These are phyloP conservation scores for Lepus europaeus DNA, from an alignment of 2,113 vertebrate species.

Conservation along the genomic window DNA sequence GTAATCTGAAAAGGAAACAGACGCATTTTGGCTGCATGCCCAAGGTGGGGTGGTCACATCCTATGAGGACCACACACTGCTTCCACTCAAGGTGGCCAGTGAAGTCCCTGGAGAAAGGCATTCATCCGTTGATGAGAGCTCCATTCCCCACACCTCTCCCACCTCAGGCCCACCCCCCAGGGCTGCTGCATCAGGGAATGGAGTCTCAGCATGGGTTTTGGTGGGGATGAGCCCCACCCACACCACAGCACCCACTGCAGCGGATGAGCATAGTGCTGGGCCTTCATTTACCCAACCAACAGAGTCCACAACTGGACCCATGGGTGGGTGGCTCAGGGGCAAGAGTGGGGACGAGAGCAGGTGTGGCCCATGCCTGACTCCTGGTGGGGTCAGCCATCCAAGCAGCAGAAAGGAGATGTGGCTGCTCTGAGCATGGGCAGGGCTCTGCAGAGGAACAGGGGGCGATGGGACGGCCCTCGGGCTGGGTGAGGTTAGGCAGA, in stretches of 20 bases:
- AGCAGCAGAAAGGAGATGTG: neutral
- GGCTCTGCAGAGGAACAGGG: neutral
- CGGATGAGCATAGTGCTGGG: slow-evolving; percentile 5
- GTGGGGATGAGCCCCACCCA: neutral
- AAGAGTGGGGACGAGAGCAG: neutral
- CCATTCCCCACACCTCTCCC: neutral
- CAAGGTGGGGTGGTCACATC: neutral
- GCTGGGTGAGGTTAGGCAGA: neutral
- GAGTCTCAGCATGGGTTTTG: neutral
- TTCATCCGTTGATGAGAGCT: neutral
- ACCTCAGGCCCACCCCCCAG: neutral
- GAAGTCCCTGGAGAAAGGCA: neutral
- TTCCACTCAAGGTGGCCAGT: neutral
- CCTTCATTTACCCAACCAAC: too few species aligned
- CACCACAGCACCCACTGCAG: neutral
- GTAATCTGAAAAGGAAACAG: neutral
- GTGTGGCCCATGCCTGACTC: fast-evolving
- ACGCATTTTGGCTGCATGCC: neutral
- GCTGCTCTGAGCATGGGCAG: fast-evolving
- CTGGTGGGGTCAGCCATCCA: neutral
- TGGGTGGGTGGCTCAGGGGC: fast-evolving
- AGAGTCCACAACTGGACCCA: neutral
- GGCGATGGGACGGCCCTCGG: neutral
- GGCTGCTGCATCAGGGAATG: too few species aligned
- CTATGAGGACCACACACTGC: neutral